These are phyloP conservation scores for Pristionchus mayeri DNA, from an alignment of 2,888 invertebrate species.

Conservation along the genomic window DNA sequence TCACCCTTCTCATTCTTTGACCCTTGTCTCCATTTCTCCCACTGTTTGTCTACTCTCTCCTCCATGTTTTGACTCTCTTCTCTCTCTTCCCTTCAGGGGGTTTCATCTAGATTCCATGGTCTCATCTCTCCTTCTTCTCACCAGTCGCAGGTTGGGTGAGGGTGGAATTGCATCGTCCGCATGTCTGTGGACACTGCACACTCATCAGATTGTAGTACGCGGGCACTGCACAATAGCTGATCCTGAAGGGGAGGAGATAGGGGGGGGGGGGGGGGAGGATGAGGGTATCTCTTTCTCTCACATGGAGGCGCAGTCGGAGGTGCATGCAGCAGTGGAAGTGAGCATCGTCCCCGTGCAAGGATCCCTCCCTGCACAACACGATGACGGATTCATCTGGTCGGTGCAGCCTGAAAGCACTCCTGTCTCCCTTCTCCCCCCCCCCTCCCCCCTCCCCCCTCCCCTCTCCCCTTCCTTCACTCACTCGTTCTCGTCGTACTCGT, in stretches of 20 bases:
- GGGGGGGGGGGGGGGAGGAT: too few relatives aligned
- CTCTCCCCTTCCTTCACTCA: too few relatives aligned
- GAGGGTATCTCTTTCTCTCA: too few relatives aligned
- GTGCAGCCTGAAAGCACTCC: neutral
- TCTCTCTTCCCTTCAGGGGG: too few relatives aligned
- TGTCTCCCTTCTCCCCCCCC: too few relatives aligned
- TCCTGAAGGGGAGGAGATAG: too few relatives aligned
- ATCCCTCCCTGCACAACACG: neutral
- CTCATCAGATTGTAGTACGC: slow-evolving; percentile 46
- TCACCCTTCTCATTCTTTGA: neutral
- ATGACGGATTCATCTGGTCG: neutral
- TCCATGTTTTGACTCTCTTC: neutral
- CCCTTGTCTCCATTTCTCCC: slow-evolving; percentile 10
- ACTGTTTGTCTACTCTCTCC: slow-evolving; percentile 13
- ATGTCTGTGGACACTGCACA: slow-evolving; percentile 42
- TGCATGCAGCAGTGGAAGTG: neutral
- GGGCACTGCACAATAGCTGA: neutral
- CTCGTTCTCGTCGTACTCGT: slow-evolving; percentile 21
- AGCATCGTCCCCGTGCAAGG: neutral
- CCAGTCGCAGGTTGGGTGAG: slow-evolving; percentile 16
- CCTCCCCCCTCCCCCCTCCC: too few relatives aligned
- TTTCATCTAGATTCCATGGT: too few relatives aligned
- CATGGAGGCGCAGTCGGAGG: neutral
- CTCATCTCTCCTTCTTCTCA: too few relatives aligned
- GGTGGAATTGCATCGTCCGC: slow-evolving; percentile 13